Evolutionary conservation across 2,797 vertebrate genomes (phyloP).

Genomic region (Esox masquinongy): DNA sequence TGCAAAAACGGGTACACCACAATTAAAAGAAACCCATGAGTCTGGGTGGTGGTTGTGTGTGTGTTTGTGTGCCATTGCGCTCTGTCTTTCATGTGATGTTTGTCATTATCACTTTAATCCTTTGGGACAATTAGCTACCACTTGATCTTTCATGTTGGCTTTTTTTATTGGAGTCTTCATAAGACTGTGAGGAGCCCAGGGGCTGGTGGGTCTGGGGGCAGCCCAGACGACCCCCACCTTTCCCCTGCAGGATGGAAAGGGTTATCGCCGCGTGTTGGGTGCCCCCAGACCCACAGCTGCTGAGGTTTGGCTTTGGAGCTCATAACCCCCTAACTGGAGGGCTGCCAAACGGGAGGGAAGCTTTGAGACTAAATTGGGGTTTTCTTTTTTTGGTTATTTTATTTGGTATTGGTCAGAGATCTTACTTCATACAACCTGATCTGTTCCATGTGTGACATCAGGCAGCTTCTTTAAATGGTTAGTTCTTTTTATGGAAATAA

Average conservation of each 20-base stretch:
- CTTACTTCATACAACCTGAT: constrained; percentile 58
- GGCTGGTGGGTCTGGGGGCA: constrained; percentile 16
- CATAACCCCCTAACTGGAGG: constrained; percentile 69
- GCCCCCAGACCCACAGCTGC: constrained; percentile 63
- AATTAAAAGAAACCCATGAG: constrained; percentile 5
- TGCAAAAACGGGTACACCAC: constrained; percentile 32
- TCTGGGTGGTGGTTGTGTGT: constrained; percentile 4
- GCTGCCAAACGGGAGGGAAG: constrained; percentile 50
- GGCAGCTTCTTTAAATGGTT: not conserved
- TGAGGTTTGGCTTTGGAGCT: constrained; percentile 72
- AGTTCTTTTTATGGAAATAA: not conserved
- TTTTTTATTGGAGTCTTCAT: constrained; percentile 40
- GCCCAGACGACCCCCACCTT: constrained; percentile 28
- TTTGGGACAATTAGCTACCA: constrained; percentile 29
- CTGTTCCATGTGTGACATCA: constrained; percentile 69
- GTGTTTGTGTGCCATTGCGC: not conserved
- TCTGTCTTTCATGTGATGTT: constrained; percentile 28
- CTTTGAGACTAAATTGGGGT: constrained; percentile 70
- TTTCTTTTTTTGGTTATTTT: constrained; percentile 73
- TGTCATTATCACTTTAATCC: constrained; percentile 30
- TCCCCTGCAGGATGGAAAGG: constrained; percentile 40
- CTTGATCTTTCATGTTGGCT: constrained; percentile 31
- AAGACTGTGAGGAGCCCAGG: constrained; percentile 16
- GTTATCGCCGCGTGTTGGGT: constrained; percentile 50
- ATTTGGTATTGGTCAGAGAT: constrained; percentile 69